Evolutionary conservation across 2,888 invertebrate species (phyloP), one percentile per base, ranked within the genome.

Genomic region (Epistrophe grossulariae): DNA sequence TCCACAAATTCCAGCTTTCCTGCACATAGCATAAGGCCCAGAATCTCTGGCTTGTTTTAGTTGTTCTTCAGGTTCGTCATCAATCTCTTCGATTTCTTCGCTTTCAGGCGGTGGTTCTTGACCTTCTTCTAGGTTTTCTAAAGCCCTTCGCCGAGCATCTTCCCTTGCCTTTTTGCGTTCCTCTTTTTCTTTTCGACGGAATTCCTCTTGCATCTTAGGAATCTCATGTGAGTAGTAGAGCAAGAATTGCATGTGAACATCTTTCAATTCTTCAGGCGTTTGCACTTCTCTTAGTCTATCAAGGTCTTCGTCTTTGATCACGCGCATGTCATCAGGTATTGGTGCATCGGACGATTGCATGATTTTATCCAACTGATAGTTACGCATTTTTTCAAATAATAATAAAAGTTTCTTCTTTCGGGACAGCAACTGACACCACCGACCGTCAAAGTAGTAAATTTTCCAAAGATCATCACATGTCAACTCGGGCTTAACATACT

Each of bases 391-490:
- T 91, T 97, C 96, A 91, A 99, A 96, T 15, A 99, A 93, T 38
- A 95, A 94, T 11, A 96, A 92, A 0, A 99, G 93, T 90, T 97
- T 97, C 89, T 96, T 95, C 91, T 98, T 98, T 3, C 99, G 95
- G 15, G 95, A 95, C 88, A 96, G 95, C 80, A 99, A 93, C 92
- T 98, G 98, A 91, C 98, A 98, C 97, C 98, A 98, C 94, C 98
- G 98, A 72, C 97, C 98, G 92, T 99, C 99, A 92, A 95, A 98
- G 91, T 97, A 97, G 93, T 98, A 99, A n/a, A 99, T 97, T 91
- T 97, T 98, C 99, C 99, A 99, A 40, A 99, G 93, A 91, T 99
- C 99, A 90, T 98, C 98, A 72, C 99, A 98, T 89, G 96, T 97
- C 28, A 99, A 93, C 90, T 99, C 99, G 0, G 98, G 98, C 90